phyloP scores from a whole-genome alignment of 2,888 invertebrate genomes.

The Cephus rjabovi region DNA sequence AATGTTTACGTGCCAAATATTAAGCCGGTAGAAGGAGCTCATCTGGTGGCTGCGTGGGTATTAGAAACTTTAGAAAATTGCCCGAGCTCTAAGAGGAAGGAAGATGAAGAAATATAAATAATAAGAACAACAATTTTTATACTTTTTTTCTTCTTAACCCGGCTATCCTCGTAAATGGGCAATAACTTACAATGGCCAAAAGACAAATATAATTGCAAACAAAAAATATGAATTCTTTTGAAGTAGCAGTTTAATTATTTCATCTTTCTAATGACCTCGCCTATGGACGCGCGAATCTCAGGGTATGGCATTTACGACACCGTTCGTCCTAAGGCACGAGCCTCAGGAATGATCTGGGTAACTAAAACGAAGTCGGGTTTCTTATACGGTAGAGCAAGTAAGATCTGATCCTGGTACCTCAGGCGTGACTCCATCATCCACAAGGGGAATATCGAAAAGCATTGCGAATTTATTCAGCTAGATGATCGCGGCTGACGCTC shows the following conservation, averaged over 20 bases:
- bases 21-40: neutral
- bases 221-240: neutral
- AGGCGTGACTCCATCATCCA: neutral
- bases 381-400: neutral
- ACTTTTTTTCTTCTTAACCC: neutral
- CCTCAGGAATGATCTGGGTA: neutral
- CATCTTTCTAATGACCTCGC: neutral
- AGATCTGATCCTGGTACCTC: neutral
- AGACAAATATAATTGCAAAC: neutral
- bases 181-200: neutral
- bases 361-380: neutral
- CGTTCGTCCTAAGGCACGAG: neutral
- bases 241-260: neutral
- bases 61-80: constrained; percentile 2
- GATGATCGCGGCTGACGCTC: neutral
- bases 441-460: neutral
- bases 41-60: neutral
- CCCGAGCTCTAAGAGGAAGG: constrained; percentile 2
- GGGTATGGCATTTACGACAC: neutral
- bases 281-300: neutral
- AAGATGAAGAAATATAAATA: neutral
- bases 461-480: neutral
- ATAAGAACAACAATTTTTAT: neutral
- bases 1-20: neutral
- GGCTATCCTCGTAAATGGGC: neutral